Evolutionary conservation across 2,888 invertebrate genomes (phyloP), one percentile per base, ranked within the genome.

Genomic region (Priapulus caudatus): DNA sequence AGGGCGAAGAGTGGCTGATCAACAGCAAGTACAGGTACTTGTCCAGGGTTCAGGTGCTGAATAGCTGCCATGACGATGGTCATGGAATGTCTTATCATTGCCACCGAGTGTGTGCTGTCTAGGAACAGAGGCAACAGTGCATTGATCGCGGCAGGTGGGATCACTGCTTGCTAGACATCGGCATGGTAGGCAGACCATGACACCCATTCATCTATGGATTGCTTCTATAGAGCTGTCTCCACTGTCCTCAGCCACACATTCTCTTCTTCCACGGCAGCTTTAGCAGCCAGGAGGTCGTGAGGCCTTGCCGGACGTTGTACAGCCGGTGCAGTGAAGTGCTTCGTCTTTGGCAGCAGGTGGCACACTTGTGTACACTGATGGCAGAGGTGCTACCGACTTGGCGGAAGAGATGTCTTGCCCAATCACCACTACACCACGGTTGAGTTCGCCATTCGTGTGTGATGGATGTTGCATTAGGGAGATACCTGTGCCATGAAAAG

Each of bases 1-100:
- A 64, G 4, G 16, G 64, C 60, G 54, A 54, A 64, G 1, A 66
- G 23, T 22, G 61, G 64, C 53, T 61, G 59, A 52, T 65, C 64
- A n/a, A 48, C 43, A 20, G 59, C 48, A 3, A 64, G 49, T 3
- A 63, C 63, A 15, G 63, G 59, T 15, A 51, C 45, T 50, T 64
- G 62, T 5, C 58, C 56, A 16, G 60, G 60, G 51, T 65, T 62
- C 1, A 64, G 55, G 23, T 45, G 47, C 2, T 54, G 4, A 23
- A 50, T 47, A 15, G 53, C 53, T 3, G 45, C 21, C 16, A 4
- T 22, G 4, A 59, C 48, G 19, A 52, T 48, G 21, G 58, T 50
- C 56, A 63, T 62, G 21, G 23, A 23, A 55, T 63, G 61, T 10
- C 47, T 47, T 10, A 63, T 52, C 59, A 59, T 63, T 2, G 60